A percentile compares a stretch with the other conserved stretches of the same genome.
phyloP scores from a whole-genome alignment of 2,113 vertebrate genomes.

The zebrafish (Danio rerio) region GRCz12tu NC_133200.1:29939001-29939500 shows the following conservation, averaged over 20 bases:
- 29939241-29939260: background rate
- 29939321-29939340: slow-evolving; percentile 10
- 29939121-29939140: background rate
- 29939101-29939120: background rate
- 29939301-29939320: slow-evolving; percentile 23
- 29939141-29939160: background rate
- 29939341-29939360: slow-evolving; percentile 9
- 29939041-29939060: background rate
- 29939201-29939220: slow-evolving; percentile 26
- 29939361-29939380: background rate
- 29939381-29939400: background rate
- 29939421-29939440: background rate
- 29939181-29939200: background rate
- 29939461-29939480: background rate
- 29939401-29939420: slow-evolving; percentile 2
- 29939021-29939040: background rate
- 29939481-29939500: background rate
- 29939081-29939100: background rate
- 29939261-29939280: slow-evolving; percentile 1
- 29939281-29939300: slow-evolving; percentile 25
- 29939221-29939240: background rate
- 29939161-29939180: slow-evolving; percentile 12
- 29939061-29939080: background rate
- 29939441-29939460: background rate
- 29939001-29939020: background rate